phyloP scores from a whole-genome alignment of 2,888 invertebrate species.

The Phengaris arion region DNA sequence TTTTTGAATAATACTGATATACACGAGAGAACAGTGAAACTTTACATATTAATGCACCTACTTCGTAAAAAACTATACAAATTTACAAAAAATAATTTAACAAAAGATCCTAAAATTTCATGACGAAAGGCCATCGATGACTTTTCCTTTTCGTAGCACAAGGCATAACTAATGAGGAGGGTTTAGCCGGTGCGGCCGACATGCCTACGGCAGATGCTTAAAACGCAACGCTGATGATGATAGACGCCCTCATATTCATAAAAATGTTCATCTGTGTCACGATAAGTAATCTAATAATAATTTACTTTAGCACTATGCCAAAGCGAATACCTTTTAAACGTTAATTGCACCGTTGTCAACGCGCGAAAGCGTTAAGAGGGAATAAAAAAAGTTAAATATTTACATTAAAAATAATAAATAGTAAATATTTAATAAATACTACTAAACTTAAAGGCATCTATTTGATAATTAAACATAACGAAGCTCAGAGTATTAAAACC shows the following conservation, averaged over 20 bases:
- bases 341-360: neutral
- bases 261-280: neutral
- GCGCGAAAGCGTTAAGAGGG: neutral
- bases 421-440: too few species aligned
- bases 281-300: constrained; percentile 11
- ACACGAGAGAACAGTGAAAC: neutral
- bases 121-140: too few species aligned
- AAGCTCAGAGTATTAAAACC: too few species aligned
- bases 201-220: neutral
- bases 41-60: neutral
- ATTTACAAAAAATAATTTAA: neutral
- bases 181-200: too few species aligned
- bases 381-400: neutral
- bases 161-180: too few species aligned
- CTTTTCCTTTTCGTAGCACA: too few species aligned
- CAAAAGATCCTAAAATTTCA: too few species aligned
- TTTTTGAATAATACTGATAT: neutral
- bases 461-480: too few species aligned
- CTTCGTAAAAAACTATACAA: neutral
- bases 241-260: constrained; percentile 13
- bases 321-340: neutral
- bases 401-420: too few species aligned
- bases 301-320: constrained; percentile 12
- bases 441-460: too few species aligned
- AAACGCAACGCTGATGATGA: neutral